A percentile compares a stretch with the other conserved stretches of the same genome.
phyloP scores from a whole-genome alignment of 2,797 vertebrate species.

The Ctenosaura bakeri region DNA sequence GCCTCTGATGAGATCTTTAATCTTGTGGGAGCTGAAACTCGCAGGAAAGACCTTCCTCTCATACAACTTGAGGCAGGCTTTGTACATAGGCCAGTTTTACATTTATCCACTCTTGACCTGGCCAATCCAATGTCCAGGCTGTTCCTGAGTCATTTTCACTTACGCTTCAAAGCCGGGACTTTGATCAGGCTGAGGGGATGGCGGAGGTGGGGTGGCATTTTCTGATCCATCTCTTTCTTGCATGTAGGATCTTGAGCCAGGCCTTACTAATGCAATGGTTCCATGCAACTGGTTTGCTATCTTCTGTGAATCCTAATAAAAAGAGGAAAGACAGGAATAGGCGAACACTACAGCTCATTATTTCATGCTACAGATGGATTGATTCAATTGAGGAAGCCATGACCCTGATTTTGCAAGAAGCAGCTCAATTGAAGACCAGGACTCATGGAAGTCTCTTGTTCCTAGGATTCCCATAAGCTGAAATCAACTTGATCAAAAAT shows the following conservation, averaged over 20 bases:
- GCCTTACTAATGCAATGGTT: conserved; percentile 81
- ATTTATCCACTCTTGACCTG: background rate
- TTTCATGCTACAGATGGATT: background rate
- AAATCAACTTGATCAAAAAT: too few species aligned
- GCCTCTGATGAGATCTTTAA: too few species aligned
- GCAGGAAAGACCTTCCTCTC: too few species aligned
- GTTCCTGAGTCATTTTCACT: conserved; percentile 32
- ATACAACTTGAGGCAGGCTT: too few species aligned
- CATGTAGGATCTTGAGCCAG: conserved; percentile 61
- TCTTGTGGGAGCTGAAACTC: too few species aligned
- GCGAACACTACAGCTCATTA: background rate
- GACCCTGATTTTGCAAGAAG: too few species aligned
- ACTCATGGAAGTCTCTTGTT: too few species aligned
- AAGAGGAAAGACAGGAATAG: background rate
- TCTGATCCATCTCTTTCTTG: conserved; percentile 53
- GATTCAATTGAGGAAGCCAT: background rate
- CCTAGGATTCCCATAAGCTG: too few species aligned
- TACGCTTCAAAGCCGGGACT: conserved; percentile 76
- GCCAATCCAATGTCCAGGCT: too few species aligned
- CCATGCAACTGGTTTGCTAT: conserved; percentile 84
- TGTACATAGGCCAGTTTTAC: too few species aligned
- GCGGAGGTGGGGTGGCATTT: conserved; percentile 54
- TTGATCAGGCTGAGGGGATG: conserved; percentile 5
- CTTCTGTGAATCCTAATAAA: conserved; percentile 76
- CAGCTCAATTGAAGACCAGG: too few species aligned